A percentile compares a stretch with the other conserved stretches of the same genome.
phyloP scores from a whole-genome alignment of 2,797 vertebrate genomes.

The Synaphobranchus kaupii region DNA sequence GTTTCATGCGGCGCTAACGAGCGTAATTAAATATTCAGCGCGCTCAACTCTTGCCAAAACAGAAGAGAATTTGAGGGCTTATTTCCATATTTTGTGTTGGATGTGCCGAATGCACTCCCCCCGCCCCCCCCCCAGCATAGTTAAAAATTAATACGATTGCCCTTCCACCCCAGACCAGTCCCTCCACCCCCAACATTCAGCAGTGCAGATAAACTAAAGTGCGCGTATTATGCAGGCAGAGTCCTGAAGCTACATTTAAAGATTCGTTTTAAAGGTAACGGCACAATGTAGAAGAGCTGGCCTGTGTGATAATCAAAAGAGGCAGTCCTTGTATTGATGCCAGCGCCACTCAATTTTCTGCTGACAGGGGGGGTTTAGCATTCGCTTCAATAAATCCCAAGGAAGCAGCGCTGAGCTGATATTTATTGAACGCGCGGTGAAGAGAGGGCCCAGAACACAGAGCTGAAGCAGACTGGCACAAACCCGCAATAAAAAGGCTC shows the following conservation, averaged over 20 bases:
- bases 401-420: not conserved
- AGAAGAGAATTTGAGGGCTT: not conserved
- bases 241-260: not conserved
- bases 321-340: not conserved
- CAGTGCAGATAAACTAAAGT: not conserved
- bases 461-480: not conserved
- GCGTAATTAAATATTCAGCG: slow-evolving; percentile 54
- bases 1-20: slow-evolving; percentile 52
- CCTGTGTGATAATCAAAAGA: not conserved
- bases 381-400: slow-evolving; percentile 36
- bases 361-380: slow-evolving; percentile 3
- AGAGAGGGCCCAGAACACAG: not conserved
- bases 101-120: not conserved
- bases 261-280: slow-evolving; percentile 10
- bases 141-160: not conserved
- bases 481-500: not conserved
- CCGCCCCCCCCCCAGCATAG: not conserved
- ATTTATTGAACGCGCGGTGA: not conserved
- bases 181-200: not conserved
- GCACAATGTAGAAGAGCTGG: not conserved
- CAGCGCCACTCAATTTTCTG: slow-evolving; percentile 6
- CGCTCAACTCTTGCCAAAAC: not conserved
- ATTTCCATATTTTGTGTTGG: slow-evolving; percentile 23
- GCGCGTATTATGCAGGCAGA: not conserved
- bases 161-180: too few relatives aligned